phyloP scores from a whole-genome alignment of 2,888 invertebrate species.

The Alloscopus bannaensis region DNA sequence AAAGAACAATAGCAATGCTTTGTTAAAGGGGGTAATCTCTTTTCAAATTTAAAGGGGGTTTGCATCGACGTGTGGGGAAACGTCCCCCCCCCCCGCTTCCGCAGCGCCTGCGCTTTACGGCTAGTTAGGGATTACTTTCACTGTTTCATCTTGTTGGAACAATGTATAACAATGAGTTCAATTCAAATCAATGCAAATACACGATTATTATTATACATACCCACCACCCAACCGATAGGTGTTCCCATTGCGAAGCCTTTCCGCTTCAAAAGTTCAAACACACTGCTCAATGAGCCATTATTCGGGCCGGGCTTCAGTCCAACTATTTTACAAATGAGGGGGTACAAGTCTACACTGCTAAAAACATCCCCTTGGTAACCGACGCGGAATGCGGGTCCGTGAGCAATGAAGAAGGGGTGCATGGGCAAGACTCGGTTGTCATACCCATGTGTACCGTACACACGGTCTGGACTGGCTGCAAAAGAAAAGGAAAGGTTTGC shows the following conservation, averaged over 20 bases:
- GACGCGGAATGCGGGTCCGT: slow-evolving; percentile 81
- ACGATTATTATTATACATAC: slow-evolving; percentile 37
- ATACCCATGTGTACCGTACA: slow-evolving; percentile 82
- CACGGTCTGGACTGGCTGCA: slow-evolving; percentile 77
- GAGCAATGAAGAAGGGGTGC: slow-evolving; percentile 84
- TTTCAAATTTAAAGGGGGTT: too few species aligned
- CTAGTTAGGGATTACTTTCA: not conserved
- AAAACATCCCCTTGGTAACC: slow-evolving; percentile 77
- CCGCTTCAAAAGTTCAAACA: slow-evolving; percentile 45
- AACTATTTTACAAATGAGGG: slow-evolving; percentile 80
- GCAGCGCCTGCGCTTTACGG: not conserved
- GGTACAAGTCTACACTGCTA: slow-evolving; percentile 81
- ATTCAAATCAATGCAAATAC: not conserved
- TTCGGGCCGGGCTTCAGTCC: slow-evolving; percentile 77
- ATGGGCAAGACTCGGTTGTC: slow-evolving; percentile 80
- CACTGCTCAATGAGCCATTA: slow-evolving; percentile 77
- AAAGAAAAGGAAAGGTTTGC: slow-evolving; percentile 25
- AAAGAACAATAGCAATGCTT: too few species aligned
- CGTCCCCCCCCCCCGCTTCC: too few species aligned
- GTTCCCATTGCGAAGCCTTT: slow-evolving; percentile 57
- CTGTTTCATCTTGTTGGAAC: slow-evolving; percentile 1
- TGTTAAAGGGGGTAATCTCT: too few species aligned
- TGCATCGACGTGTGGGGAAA: too few species aligned
- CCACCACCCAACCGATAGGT: slow-evolving; percentile 70
- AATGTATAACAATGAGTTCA: not conserved